These are phyloP conservation scores for Drosophila rubida DNA, from an alignment of 2,888 invertebrate species.

Conservation along the genomic window DNA sequence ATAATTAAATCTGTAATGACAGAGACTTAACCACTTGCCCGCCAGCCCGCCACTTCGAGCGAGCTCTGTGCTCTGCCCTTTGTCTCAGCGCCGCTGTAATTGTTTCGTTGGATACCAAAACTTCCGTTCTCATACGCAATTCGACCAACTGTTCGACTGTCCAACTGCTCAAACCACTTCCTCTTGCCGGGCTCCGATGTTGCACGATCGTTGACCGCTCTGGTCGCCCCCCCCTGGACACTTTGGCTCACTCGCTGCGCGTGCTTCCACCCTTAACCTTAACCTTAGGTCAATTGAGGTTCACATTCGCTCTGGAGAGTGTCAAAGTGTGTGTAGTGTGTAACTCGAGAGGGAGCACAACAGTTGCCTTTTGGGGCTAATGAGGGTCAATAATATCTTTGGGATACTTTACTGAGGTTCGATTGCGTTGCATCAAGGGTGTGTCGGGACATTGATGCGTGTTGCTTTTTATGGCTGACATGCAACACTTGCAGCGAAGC, in stretches of 20 bases:
- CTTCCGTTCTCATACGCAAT: conserved; percentile 74
- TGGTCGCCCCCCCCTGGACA: conserved; percentile 15
- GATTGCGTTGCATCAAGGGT: background rate
- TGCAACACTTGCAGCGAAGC: background rate
- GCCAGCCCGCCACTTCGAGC: background rate
- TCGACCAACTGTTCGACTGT: conserved; percentile 19
- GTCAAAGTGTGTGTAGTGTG: conserved; percentile 50
- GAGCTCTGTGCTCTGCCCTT: too few species aligned
- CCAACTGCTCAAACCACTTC: conserved; percentile 67
- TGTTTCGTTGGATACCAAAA: conserved; percentile 60
- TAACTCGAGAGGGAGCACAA: conserved; percentile 36
- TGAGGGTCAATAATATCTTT: conserved; percentile 29
- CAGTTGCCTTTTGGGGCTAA: conserved; percentile 21
- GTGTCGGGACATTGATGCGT: background rate
- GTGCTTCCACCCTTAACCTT: conserved; percentile 60
- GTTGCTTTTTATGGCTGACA: background rate
- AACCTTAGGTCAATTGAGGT: conserved; percentile 61
- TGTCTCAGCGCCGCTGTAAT: conserved; percentile 66
- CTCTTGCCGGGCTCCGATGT: conserved; percentile 62
- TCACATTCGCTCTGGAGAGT: conserved; percentile 17
- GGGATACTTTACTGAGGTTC: background rate
- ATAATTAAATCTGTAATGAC: conserved; percentile 80
- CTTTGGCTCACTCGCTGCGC: conserved; percentile 19
- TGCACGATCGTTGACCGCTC: conserved; percentile 14
- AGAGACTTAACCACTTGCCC: conserved; percentile 56